Conservation (phyloP, 2,113 vertebrate genomes). For the Solea solea region DNA sequence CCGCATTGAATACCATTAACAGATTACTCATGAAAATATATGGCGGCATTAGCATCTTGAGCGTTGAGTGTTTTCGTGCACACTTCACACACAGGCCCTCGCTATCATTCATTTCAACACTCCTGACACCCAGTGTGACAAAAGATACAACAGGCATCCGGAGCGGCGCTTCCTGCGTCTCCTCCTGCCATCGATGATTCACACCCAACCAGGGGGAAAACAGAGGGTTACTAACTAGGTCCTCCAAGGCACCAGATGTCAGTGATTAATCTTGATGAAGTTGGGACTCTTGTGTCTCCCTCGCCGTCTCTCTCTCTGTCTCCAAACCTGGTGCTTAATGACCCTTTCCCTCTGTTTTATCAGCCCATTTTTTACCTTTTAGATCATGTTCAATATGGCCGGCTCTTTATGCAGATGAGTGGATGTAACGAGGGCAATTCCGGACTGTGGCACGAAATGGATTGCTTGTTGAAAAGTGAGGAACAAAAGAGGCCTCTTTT, state of each 20-base stretch:
- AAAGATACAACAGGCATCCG: constrained; percentile 69
- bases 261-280: constrained; percentile 81
- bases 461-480: constrained; percentile 8
- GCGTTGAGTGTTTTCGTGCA: constrained; percentile 7
- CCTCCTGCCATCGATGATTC: constrained; percentile 74
- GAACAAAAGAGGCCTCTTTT: neutral
- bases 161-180: constrained; percentile 56
- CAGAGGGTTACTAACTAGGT: constrained; percentile 79
- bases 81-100: constrained; percentile 3
- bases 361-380: constrained; percentile 68
- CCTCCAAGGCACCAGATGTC: constrained; percentile 80
- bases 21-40: constrained; percentile 28
- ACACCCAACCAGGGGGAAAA: constrained; percentile 66
- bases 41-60: neutral
- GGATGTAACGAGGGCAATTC: constrained; percentile 8
- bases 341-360: constrained; percentile 73
- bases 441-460: neutral
- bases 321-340: constrained; percentile 77
- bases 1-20: constrained; percentile 7
- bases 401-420: constrained; percentile 57
- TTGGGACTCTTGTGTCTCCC: constrained; percentile 70
- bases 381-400: constrained; percentile 63
- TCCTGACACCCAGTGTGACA: constrained; percentile 69
- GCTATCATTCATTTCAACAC: constrained; percentile 54
- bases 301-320: constrained; percentile 63